These are phyloP conservation scores for Orcinus orca DNA, from an alignment of 2,113 vertebrate genomes.

Conservation along the genomic window DNA sequence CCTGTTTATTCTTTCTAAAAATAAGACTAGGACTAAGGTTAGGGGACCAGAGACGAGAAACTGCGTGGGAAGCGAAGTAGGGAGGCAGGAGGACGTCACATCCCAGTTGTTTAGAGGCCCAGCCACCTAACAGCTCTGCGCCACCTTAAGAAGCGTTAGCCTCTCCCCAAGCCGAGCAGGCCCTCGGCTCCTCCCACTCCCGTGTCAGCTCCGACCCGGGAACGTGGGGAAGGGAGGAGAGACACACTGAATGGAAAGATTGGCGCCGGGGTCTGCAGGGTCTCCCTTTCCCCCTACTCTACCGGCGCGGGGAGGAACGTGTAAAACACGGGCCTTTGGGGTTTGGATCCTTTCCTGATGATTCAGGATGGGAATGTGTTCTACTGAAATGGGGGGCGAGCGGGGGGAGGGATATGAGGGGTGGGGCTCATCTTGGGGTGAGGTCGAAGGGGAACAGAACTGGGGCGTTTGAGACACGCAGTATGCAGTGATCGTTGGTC, in stretches of 20 bases:
- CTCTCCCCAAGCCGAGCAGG: background rate
- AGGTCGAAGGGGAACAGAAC: background rate
- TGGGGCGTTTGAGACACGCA: accelerated
- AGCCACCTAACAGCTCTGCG: background rate
- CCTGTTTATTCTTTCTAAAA: background rate
- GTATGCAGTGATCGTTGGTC: accelerated
- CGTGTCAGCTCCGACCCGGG: constrained; percentile 47
- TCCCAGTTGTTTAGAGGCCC: background rate
- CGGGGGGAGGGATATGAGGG: background rate
- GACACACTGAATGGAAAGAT: constrained; percentile 40
- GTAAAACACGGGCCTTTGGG: background rate
- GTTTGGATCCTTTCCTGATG: background rate
- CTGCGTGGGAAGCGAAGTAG: background rate
- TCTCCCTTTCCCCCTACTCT: background rate
- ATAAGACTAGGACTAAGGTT: background rate
- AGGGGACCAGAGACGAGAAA: background rate
- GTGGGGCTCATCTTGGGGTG: background rate
- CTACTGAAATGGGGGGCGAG: background rate
- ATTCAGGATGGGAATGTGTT: background rate
- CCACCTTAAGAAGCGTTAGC: constrained; percentile 69
- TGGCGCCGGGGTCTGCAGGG: background rate
- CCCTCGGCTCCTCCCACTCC: constrained; percentile 58
- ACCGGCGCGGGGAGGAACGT: background rate
- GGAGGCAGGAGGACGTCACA: background rate
- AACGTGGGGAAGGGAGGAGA: constrained; percentile 62